These are phyloP conservation scores for Cyanoramphus novaezelandiae DNA, from an alignment of 2,113 vertebrate genomes.

Conservation along the genomic window DNA sequence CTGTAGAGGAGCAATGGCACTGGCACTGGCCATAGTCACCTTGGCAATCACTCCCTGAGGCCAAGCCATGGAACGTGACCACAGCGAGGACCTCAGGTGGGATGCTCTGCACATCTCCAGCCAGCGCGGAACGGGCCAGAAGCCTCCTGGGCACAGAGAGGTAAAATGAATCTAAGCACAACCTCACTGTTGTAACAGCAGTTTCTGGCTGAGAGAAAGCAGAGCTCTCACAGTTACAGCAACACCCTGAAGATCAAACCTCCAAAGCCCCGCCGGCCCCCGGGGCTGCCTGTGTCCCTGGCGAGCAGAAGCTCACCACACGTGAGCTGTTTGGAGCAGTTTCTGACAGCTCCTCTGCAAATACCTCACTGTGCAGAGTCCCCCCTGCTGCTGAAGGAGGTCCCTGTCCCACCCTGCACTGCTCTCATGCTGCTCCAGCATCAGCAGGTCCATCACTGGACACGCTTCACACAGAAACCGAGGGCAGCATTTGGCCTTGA, in stretches of 20 bases:
- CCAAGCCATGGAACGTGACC: not conserved
- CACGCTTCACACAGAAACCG: not conserved
- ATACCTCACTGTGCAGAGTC: not conserved
- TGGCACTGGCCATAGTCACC: not conserved
- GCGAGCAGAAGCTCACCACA: not conserved
- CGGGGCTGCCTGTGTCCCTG: not conserved
- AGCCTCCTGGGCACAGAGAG: rapidly evolving
- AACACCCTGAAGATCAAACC: not conserved
- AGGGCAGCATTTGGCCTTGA: not conserved
- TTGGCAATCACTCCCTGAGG: not conserved
- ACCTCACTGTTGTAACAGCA: not conserved
- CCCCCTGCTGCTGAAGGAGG: not conserved
- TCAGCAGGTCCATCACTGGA: not conserved
- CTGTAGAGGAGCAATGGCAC: not conserved
- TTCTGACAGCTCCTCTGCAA: not conserved
- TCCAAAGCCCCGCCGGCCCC: not conserved
- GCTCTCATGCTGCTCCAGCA: not conserved
- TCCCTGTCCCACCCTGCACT: not conserved
- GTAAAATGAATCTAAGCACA: not conserved
- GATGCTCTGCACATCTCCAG: not conserved
- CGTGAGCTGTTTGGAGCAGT: not conserved
- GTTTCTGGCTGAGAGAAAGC: not conserved
- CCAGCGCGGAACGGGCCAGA: not conserved
- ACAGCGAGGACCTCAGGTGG: not conserved
- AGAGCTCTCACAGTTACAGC: not conserved